phyloP scores from a whole-genome alignment of 2,113 vertebrate genomes.

The Pterocles burchelli region DNA sequence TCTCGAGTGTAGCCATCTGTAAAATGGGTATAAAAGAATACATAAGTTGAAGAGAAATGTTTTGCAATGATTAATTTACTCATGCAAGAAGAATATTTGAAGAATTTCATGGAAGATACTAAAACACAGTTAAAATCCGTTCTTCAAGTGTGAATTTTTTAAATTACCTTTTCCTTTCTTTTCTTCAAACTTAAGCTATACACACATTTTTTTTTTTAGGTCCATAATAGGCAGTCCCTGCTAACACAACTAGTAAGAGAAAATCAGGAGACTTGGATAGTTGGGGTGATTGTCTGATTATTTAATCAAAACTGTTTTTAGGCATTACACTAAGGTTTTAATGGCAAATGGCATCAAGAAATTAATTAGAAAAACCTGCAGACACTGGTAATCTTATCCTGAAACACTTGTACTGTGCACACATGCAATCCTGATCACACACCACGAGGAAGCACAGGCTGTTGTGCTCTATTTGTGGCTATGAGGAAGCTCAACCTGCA shows the following conservation, averaged over 20 bases:
- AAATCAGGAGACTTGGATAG: constrained; percentile 28
- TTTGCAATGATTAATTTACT: not conserved
- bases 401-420: not conserved
- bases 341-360: constrained; percentile 7
- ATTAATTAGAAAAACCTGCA: constrained; percentile 34
- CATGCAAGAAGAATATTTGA: not conserved
- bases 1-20: not conserved
- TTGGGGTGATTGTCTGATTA: constrained; percentile 29
- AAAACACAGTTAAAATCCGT: not conserved
- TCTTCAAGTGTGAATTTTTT: not conserved
- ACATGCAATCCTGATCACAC: not conserved
- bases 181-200: not conserved
- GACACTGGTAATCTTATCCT: not conserved
- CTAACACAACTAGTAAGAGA: constrained; percentile 21
- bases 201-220: not conserved
- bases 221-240: not conserved
- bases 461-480: not conserved
- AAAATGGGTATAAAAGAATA: not conserved
- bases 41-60: not conserved
- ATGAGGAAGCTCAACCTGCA: constrained; percentile 15
- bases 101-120: not conserved
- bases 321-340: constrained; percentile 39
- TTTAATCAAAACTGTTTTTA: constrained; percentile 21
- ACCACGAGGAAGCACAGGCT: not conserved
- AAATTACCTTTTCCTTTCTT: not conserved